phyloP scores from a whole-genome alignment of 2,113 vertebrate species.

The Colius striatus region DNA sequence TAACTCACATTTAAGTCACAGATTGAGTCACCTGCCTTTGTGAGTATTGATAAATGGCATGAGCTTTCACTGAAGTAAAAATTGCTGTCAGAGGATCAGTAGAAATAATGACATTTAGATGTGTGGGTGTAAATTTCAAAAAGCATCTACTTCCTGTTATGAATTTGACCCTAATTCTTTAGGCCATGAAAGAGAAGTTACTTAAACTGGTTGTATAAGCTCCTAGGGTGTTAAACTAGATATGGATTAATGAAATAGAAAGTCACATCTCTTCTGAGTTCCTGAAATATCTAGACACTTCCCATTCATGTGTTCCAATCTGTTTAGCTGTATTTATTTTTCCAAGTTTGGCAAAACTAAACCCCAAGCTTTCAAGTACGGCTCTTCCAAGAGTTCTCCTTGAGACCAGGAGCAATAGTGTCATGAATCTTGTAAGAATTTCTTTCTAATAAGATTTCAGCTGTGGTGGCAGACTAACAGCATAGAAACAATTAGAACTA shows the following conservation, averaged over 20 bases:
- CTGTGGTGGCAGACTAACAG: accelerated
- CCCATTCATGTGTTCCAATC: background rate
- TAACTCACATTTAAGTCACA: background rate
- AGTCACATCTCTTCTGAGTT: background rate
- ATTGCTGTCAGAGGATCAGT: background rate
- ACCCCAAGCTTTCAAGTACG: background rate
- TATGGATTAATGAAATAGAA: background rate
- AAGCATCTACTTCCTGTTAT: background rate
- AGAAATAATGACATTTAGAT: background rate
- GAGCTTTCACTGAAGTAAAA: background rate
- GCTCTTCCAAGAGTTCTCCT: background rate
- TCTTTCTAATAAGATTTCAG: background rate
- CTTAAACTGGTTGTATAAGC: background rate
- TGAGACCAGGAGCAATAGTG: background rate
- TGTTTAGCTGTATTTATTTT: background rate
- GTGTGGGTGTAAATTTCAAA: background rate
- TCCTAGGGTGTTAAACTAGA: background rate
- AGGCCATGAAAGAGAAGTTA: background rate
- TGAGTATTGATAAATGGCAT: background rate
- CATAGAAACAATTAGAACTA: background rate
- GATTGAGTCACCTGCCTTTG: background rate
- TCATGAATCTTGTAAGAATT: background rate
- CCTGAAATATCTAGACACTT: background rate
- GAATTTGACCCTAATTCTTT: background rate
- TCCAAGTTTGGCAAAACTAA: background rate